phyloP scores from a whole-genome alignment of 92 coral and sea anemone genomes.

The Umimayanthus kanabou region DNA sequence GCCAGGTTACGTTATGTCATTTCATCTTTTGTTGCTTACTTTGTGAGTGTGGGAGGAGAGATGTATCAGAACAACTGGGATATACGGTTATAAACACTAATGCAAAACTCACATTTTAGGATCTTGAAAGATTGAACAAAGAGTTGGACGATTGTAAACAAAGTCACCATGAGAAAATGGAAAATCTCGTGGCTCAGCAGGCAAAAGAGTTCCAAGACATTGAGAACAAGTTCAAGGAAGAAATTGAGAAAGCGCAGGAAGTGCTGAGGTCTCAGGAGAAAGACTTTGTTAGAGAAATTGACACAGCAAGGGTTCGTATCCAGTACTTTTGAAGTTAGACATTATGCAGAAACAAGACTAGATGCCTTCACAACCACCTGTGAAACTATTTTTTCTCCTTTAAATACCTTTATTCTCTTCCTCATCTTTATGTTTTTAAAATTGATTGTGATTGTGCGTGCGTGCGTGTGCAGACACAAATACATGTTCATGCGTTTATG shows the following conservation, averaged over 20 bases:
- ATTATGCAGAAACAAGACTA: background rate
- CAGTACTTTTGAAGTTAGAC: background rate
- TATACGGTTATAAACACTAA: background rate
- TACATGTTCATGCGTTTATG: background rate
- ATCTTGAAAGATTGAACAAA: slow-evolving; percentile 63
- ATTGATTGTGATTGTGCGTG: too few species aligned
- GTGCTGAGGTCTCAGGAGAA: slow-evolving; percentile 60
- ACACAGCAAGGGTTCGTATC: slow-evolving; percentile 60
- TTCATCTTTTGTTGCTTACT: too few species aligned
- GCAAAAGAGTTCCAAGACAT: slow-evolving; percentile 62
- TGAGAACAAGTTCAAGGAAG: slow-evolving; percentile 67
- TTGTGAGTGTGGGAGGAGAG: background rate
- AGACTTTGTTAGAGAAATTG: slow-evolving; percentile 62
- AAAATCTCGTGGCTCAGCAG: slow-evolving; percentile 60
- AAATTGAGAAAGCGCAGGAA: slow-evolving; percentile 69
- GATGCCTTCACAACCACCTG: background rate
- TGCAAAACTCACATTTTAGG: slow-evolving; percentile 41
- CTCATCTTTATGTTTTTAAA: too few species aligned
- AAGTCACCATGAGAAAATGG: slow-evolving; percentile 60
- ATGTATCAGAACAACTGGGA: background rate
- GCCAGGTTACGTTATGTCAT: background rate
- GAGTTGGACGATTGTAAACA: slow-evolving; percentile 66
- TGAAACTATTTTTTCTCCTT: too few species aligned
- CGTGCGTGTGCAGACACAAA: too few species aligned
- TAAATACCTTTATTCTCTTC: too few species aligned